Base-by-base conservation (phyloP, 2,888 invertebrate genomes). In the Coremacera marginata region DNA sequence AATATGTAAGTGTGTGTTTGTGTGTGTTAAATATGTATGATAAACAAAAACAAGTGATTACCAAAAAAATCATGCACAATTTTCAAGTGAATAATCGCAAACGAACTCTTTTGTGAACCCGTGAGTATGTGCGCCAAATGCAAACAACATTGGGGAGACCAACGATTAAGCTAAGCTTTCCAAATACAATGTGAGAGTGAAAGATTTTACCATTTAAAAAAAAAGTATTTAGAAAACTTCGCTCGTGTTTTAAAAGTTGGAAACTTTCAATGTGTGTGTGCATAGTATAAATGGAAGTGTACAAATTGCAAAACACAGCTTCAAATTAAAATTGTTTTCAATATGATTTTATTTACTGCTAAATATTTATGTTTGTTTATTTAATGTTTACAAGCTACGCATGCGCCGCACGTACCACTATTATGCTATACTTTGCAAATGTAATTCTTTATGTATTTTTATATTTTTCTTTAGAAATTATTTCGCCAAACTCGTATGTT, bases 391-490 rank as follows among this genome's bases (percentile, higher is more conserved):
- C 34, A 62, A 27, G 44, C 60, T 62, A 49, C 60, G 72, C 72
- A 62, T 62, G 60, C 49, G 72, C 51, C 25, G 9, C 60, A n/a
- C 19, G 52, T 51, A 52, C 19, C 73, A 63, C n/a, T 52, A 73
- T 37, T 57, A 71, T 71, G 34, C 71, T 19, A 44, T 71, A 31
- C 71, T 71, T 63, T 73, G 62, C 22, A 31, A 62, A 8, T 65
- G 51, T 63, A 63, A 73, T 73, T 63, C 27, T 73, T 63, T 65
- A 19, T 19, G 51, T 49, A 65, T 73, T 63, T 63, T 63, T 63
- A 7, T 62, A 11, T 63, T 57, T 60, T 60, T 60, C 34, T 68
- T 73, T 63, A 63, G 34, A 73, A 73, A 51, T 71, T 27, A 16
- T 51, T 57, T 57, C 71, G 57, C 57, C 51, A 55, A 73, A 63